phyloP scores from a whole-genome alignment of 2,888 invertebrate species.

The Oligia latruncula region DNA sequence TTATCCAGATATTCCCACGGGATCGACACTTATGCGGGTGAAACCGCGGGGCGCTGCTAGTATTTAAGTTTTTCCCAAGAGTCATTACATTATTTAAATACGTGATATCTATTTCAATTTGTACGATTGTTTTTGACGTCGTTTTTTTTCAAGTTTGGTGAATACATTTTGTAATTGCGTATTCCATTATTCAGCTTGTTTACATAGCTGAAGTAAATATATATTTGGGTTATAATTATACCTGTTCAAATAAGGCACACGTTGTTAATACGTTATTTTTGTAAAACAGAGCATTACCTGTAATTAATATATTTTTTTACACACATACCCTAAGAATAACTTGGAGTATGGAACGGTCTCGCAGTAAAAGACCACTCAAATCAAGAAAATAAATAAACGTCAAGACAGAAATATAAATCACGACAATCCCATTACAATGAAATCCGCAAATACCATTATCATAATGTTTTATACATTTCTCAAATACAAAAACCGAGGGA shows the following conservation, averaged over 20 bases:
- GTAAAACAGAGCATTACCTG: too few relatives aligned
- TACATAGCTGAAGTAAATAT: slow-evolving; percentile 4
- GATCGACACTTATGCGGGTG: too few relatives aligned
- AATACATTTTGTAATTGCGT: slow-evolving; percentile 7
- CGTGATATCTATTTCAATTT: slow-evolving; percentile 3
- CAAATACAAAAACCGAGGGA: slow-evolving; percentile 2
- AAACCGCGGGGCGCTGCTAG: too few relatives aligned
- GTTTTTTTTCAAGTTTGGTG: not conserved
- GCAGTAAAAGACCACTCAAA: not conserved
- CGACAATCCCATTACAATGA: slow-evolving; percentile 15
- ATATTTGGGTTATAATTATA: slow-evolving; percentile 23
- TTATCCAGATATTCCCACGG: too few relatives aligned
- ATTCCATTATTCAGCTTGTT: slow-evolving; percentile 20
- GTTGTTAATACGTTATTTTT: not conserved
- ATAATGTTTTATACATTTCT: slow-evolving; percentile 48
- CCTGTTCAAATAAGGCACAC: slow-evolving; percentile 1
- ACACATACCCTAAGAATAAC: not conserved
- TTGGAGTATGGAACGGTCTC: not conserved
- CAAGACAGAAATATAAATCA: slow-evolving; percentile 4
- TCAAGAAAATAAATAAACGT: slow-evolving; percentile 11
- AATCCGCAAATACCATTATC: slow-evolving; percentile 41
- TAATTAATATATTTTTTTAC: not conserved
- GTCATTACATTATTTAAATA: not conserved
- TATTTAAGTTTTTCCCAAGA: not conserved
- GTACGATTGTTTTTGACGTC: not conserved